Evolutionary conservation across 2,888 invertebrate genomes (phyloP).

Genomic region (Horisme vitalbata): DNA sequence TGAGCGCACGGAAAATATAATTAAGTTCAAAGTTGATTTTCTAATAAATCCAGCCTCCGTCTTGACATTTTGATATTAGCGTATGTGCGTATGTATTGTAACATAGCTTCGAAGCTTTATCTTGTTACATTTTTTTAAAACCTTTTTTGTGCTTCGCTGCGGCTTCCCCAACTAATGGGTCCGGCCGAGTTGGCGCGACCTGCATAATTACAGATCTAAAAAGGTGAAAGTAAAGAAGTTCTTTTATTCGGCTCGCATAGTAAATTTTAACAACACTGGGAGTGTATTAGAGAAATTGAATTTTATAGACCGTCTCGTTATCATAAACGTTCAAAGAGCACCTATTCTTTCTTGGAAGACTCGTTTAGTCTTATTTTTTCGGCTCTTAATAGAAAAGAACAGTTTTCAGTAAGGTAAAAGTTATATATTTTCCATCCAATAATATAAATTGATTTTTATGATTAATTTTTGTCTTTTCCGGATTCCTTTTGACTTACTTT

Average conservation of each 20-base stretch:
- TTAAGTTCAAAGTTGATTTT: no score
- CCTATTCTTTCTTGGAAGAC: background rate
- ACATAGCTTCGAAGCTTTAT: background rate
- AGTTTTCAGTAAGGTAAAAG: background rate
- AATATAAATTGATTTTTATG: no score
- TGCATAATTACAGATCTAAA: conserved; percentile 22
- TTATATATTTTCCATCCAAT: no score
- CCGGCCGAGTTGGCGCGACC: conserved; percentile 5
- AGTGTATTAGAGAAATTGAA: conserved; percentile 20
- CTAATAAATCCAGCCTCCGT: no score
- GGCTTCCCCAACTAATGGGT: conserved; percentile 15
- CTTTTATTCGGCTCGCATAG: conserved; percentile 14
- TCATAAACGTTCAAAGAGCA: conserved; percentile 5
- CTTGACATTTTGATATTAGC: no score
- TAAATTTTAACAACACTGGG: conserved; percentile 8
- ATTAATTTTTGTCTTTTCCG: no score
- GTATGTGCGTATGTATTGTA: no score
- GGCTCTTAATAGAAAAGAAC: background rate
- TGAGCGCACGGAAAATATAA: no score
- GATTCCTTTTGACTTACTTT: no score
- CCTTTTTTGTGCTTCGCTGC: background rate
- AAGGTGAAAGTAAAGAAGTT: conserved; percentile 25
- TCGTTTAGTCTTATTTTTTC: conserved; percentile 4
- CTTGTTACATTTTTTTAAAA: background rate
- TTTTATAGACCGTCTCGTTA: conserved; percentile 18